A percentile compares a stretch with the other conserved stretches of the same genome.
These are phyloP conservation scores for Coenobita brevimanus DNA, from an alignment of 1,140 invertebrate species.

Conservation along the genomic window DNA sequence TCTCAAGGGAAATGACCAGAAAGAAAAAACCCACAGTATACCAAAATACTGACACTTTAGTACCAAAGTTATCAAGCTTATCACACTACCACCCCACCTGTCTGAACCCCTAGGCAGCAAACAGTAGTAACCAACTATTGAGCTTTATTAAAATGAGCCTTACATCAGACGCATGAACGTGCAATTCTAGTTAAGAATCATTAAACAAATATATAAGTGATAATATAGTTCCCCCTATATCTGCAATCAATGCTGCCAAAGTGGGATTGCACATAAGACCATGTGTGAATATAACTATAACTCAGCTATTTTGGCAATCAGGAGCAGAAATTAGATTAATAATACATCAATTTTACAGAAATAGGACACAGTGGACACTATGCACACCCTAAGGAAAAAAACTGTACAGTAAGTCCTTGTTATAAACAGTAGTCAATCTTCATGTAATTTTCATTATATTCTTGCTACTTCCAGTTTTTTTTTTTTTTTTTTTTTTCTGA, in stretches of 20 bases:
- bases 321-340: constrained; percentile 17
- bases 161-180: constrained; percentile 36
- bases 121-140: constrained; percentile 27
- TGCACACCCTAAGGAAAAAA: too few species aligned
- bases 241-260: constrained; percentile 32
- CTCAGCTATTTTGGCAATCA: constrained; percentile 42
- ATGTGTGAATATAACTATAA: neutral
- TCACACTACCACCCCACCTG: constrained; percentile 27
- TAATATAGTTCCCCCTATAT: neutral
- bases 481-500: too few species aligned
- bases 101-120: constrained; percentile 19
- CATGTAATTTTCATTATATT: too few species aligned
- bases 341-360: constrained; percentile 23
- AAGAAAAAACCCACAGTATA: too few species aligned
- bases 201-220: constrained; percentile 19
- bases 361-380: too few species aligned
- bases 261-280: constrained; percentile 47
- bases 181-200: constrained; percentile 28
- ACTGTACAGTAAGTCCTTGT: too few species aligned
- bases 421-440: too few species aligned
- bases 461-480: too few species aligned
- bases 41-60: too few species aligned
- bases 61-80: constrained; percentile 9
- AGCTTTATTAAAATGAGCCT: constrained; percentile 22
- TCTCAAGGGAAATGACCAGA: too few species aligned